Conservation (phyloP, 2,113 vertebrate species). For the Micromys minutus region DNA sequence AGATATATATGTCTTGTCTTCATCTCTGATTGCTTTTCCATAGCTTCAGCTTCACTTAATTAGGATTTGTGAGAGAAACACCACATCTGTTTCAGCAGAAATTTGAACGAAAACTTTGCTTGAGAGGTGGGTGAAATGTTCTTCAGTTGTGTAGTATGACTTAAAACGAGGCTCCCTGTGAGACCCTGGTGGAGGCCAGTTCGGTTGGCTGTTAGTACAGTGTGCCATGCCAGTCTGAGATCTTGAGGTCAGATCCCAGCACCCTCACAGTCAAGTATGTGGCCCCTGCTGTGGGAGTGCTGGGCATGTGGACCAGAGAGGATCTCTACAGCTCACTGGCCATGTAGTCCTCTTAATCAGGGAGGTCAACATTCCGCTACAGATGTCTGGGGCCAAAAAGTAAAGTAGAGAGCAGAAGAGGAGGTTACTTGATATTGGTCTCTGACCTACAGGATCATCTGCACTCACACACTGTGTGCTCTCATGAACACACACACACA, state of each 20-base stretch:
- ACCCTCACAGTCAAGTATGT: background rate
- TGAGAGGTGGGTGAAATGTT: slow-evolving; percentile 57
- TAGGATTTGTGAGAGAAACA: slow-evolving; percentile 69
- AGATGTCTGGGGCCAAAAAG: background rate
- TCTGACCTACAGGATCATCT: no score
- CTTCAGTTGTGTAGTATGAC: slow-evolving; percentile 41
- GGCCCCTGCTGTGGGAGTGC: background rate
- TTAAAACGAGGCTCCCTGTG: slow-evolving; percentile 58
- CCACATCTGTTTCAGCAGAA: slow-evolving; percentile 73
- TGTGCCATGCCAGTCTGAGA: background rate
- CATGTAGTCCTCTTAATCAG: background rate
- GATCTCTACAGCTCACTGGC: background rate
- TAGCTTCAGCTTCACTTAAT: slow-evolving; percentile 77
- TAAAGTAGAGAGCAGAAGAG: background rate
- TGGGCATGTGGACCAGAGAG: no score
- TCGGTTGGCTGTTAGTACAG: background rate
- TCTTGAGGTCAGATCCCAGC: background rate
- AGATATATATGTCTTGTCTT: slow-evolving; percentile 71
- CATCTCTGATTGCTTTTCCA: slow-evolving; percentile 76
- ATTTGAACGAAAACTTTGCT: slow-evolving; percentile 70
- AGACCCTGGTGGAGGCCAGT: background rate
- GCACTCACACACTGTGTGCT: no score
- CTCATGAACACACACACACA: background rate
- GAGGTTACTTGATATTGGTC: background rate
- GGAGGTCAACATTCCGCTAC: no score